Evolutionary conservation across 2,888 invertebrate species (phyloP).

Genomic region (Sminthurides aquaticus): DNA sequence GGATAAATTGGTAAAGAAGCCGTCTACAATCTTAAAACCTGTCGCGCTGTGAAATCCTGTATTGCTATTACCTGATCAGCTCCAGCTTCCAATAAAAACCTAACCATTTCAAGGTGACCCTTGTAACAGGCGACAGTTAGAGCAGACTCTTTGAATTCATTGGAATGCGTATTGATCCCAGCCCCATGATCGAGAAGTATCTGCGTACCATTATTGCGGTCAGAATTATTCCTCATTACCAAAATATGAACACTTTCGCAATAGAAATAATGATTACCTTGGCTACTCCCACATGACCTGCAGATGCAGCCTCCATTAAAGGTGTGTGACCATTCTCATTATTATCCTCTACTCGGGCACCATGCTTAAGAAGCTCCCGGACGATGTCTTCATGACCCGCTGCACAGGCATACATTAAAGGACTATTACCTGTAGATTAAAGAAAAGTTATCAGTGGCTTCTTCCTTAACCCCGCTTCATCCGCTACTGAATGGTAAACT

Average conservation of each 20-base stretch:
- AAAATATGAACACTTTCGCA: no score
- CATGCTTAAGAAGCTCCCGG: conserved; percentile 74
- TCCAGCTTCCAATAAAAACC: conserved; percentile 88
- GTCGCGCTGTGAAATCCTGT: no score
- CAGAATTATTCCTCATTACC: no score
- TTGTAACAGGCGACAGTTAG: conserved; percentile 91
- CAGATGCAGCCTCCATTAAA: conserved; percentile 96
- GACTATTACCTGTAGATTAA: conserved; percentile 62
- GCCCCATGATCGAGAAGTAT: conserved; percentile 87
- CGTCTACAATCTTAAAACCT: no score
- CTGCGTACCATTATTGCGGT: conserved; percentile 46
- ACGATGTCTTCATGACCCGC: conserved; percentile 91
- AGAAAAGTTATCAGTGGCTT: background rate
- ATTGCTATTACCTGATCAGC: conserved; percentile 61
- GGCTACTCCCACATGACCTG: conserved; percentile 87
- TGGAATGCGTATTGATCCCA: conserved; percentile 96
- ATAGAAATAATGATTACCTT: conserved; percentile 55
- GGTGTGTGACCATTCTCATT: conserved; percentile 99
- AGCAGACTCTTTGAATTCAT: conserved; percentile 98
- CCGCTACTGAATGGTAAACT: background rate
- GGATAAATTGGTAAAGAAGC: no score
- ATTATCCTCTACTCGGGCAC: conserved; percentile 94
- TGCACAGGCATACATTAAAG: conserved; percentile 93
- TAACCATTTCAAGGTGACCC: conserved; percentile 94
- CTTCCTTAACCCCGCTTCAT: background rate